These are phyloP conservation scores for Melanotaenia maccullochi DNA, from an alignment of 2,797 vertebrate species.

Conservation along the genomic window DNA sequence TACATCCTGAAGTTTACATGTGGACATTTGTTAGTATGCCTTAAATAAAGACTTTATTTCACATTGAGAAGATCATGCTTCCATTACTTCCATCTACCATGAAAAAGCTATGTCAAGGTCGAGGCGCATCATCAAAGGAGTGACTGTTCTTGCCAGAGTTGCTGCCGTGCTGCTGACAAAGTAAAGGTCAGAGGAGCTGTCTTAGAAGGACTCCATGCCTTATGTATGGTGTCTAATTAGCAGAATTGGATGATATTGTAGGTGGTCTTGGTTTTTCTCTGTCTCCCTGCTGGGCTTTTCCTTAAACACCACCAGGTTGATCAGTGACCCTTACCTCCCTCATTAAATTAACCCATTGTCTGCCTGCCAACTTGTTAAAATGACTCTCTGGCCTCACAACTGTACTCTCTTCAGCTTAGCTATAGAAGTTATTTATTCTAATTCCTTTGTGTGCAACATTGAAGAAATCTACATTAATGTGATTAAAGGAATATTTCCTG, in stretches of 20 bases:
- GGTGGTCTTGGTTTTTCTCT: slow-evolving; percentile 52
- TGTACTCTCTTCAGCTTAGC: slow-evolving; percentile 13
- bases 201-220: slow-evolving; percentile 18
- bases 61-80: background rate
- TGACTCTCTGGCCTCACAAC: slow-evolving; percentile 27
- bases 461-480: slow-evolving; percentile 30
- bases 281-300: slow-evolving; percentile 62
- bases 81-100: background rate
- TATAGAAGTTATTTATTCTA: slow-evolving; percentile 23
- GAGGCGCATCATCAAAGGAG: slow-evolving; percentile 30
- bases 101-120: slow-evolving; percentile 8
- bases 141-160: slow-evolving; percentile 28
- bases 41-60: slow-evolving; percentile 24
- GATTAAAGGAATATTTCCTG: slow-evolving; percentile 37
- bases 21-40: slow-evolving; percentile 5
- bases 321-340: slow-evolving; percentile 61
- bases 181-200: slow-evolving; percentile 43
- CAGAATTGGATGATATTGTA: slow-evolving; percentile 55
- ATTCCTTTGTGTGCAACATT: slow-evolving; percentile 15
- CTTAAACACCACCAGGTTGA: slow-evolving; percentile 59
- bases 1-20: background rate
- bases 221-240: slow-evolving; percentile 69
- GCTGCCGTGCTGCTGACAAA: slow-evolving; percentile 29
- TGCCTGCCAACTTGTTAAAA: slow-evolving; percentile 46
- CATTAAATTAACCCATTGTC: slow-evolving; percentile 73